Evolutionary conservation across 2,888 invertebrate species (phyloP).

Genomic region (Cheilosia urbana): DNA sequence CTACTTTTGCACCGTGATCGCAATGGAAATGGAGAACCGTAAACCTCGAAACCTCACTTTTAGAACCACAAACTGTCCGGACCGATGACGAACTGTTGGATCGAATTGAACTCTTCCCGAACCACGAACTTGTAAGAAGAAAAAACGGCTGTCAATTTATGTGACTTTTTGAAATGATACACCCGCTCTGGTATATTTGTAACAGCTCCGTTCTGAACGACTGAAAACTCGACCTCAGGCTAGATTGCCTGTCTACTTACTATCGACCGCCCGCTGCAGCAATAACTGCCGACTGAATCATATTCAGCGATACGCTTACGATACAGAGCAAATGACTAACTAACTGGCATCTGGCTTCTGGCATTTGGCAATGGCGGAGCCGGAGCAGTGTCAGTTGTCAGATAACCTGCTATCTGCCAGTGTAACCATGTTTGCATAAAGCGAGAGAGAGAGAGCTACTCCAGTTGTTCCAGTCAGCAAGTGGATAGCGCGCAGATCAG

Average conservation of each 20-base stretch:
- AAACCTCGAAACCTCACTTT: slow-evolving; percentile 1
- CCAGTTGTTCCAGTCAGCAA: slow-evolving; percentile 23
- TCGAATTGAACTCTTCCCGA: background rate
- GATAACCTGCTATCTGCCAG: slow-evolving; percentile 73
- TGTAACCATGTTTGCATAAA: slow-evolving; percentile 70
- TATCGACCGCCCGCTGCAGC: slow-evolving; percentile 51
- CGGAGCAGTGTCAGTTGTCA: slow-evolving; percentile 60
- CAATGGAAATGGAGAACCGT: slow-evolving; percentile 1
- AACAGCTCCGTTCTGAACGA: slow-evolving; percentile 8
- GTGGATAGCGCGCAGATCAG: slow-evolving; percentile 14
- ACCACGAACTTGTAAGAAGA: background rate
- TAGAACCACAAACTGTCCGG: background rate
- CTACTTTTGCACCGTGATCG: slow-evolving; percentile 37
- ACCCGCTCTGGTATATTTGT: background rate
- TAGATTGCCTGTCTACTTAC: slow-evolving; percentile 18
- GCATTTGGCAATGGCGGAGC: slow-evolving; percentile 15
- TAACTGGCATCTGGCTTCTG: slow-evolving; percentile 34
- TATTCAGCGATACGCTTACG: slow-evolving; percentile 55
- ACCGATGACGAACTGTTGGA: slow-evolving; percentile 8
- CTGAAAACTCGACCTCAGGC: slow-evolving; percentile 38
- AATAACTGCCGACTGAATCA: slow-evolving; percentile 64
- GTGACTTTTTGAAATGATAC: background rate
- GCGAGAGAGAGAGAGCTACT: slow-evolving; percentile 53
- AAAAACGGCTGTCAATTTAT: slow-evolving; percentile 3
- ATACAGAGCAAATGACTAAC: slow-evolving; percentile 57